A percentile compares a stretch with the other conserved stretches of the same genome.
phyloP scores from a whole-genome alignment of 2,797 vertebrate genomes.

The Glossophaga mutica region DNA sequence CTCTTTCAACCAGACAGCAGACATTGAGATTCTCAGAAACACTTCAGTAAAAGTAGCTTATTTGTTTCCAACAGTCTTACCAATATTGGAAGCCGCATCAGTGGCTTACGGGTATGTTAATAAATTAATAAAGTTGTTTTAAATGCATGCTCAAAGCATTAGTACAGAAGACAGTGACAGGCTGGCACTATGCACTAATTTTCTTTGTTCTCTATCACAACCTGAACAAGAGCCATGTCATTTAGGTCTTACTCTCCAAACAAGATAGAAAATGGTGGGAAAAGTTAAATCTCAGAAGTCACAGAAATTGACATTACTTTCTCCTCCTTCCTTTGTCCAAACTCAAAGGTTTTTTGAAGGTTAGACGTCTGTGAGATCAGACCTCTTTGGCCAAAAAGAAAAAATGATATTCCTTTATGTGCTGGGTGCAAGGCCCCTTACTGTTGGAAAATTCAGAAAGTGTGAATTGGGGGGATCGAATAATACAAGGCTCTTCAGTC shows the following conservation, averaged over 20 bases:
- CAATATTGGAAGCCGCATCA: background rate
- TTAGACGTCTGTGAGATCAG: background rate
- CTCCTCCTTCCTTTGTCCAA: background rate
- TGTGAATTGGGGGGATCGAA: background rate
- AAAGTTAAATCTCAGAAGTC: background rate
- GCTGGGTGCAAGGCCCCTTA: background rate
- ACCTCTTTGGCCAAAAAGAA: background rate
- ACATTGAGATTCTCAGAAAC: background rate
- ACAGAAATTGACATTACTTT: background rate
- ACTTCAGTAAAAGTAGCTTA: conserved; percentile 14
- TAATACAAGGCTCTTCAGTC: background rate
- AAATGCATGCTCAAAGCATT: background rate
- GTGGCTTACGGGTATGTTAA: background rate
- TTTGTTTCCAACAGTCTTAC: conserved; percentile 5
- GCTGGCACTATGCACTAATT: background rate
- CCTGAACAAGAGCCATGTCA: background rate
- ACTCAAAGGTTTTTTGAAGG: background rate
- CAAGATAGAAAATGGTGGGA: background rate
- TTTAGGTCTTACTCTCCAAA: background rate
- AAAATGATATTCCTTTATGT: background rate
- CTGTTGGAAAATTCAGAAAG: background rate
- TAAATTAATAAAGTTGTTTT: background rate
- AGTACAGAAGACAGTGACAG: background rate
- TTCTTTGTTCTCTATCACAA: background rate
- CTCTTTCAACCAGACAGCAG: conserved; percentile 19